Evolutionary conservation across 2,113 vertebrate species (phyloP), one percentile per base, ranked within the genome.

Genomic region (Grantiella picta): DNA sequence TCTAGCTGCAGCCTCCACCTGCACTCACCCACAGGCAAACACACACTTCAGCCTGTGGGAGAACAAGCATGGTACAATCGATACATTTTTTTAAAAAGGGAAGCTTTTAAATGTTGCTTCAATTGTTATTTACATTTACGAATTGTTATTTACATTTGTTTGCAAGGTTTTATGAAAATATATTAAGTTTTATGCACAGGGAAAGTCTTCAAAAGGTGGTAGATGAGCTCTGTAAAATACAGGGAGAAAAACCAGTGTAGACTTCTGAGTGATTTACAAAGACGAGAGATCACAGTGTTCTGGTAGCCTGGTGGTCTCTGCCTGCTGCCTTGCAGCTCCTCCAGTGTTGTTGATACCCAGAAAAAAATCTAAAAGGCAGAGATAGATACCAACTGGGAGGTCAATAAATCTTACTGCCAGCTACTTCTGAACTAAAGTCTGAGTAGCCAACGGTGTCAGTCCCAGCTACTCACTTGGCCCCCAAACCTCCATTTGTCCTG

Each of bases 1-100:
- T 23, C 81, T 81, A 12, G 20, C 56, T 89, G 60, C 0, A 0
- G 60, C 35, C 77, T 86, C 75, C 8, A 7, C 72, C 84, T 73
- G 68, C 0, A 0, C 72, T 81, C 76, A 33, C 54, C 47, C 42
- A 21, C 56, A 22, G 38, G 38, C 6, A 28, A 9, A 21, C 1
- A 1, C 33, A 25, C 31, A 2, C 42, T 35, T 35, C 1, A 1
- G 60, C 10, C 1, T 76, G 64, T 10, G 42, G 45, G 57, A 27
- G 15, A 68, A n/a, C 18, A 52, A 36, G 15, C 57, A 33, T 35
- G 53, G 31, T 36, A 72, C 25, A 56, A 28, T 5, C 20, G 11
- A 42, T 72, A 33, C 2, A 56, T 72, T 61, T 61, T 90, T 80
- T 3, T 15, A 1, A 56, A 72, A 36, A 3, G 0, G 7, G 18